Percentiles rank a stretch among this genome's conserved stretches.
Conservation (phyloP, 2,888 invertebrate species). For the Drosophila macrospina region DNA sequence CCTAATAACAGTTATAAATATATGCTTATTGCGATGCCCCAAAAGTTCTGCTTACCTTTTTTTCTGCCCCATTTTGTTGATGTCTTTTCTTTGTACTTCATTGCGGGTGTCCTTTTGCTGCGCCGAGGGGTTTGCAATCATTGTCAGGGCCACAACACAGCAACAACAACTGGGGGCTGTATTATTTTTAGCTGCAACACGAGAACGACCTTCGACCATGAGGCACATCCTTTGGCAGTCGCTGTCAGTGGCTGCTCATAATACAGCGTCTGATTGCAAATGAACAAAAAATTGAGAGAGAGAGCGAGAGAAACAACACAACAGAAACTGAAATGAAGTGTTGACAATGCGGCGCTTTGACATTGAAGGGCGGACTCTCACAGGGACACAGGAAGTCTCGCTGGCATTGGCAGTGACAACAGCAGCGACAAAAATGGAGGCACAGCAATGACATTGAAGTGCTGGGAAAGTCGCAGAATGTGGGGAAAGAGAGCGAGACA, state of each 20-base stretch:
- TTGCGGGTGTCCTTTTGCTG: conserved; percentile 21
- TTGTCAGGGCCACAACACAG: conserved; percentile 48
- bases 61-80: not conserved
- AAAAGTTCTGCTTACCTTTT: conserved; percentile 19
- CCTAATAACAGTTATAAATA: conserved; percentile 8
- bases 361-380: conserved; percentile 45
- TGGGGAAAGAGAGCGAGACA: not conserved
- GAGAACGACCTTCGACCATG: conserved; percentile 55
- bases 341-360: conserved; percentile 58
- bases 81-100: too few species aligned
- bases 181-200: conserved; percentile 50
- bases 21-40: conserved; percentile 1
- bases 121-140: conserved; percentile 21
- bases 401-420: conserved; percentile 47
- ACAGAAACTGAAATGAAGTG: conserved; percentile 54
- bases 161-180: conserved; percentile 11
- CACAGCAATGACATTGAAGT: conserved; percentile 51
- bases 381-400: conserved; percentile 48
- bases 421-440: conserved; percentile 17
- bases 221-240: conserved; percentile 54
- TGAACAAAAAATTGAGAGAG: conserved; percentile 17
- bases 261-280: conserved; percentile 61
- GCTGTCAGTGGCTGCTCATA: conserved; percentile 37
- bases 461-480: not conserved
- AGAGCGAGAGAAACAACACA: conserved; percentile 20